Base-by-base conservation (phyloP, 2,797 vertebrate species). In the Spinibarbus caldwelli region DNA sequence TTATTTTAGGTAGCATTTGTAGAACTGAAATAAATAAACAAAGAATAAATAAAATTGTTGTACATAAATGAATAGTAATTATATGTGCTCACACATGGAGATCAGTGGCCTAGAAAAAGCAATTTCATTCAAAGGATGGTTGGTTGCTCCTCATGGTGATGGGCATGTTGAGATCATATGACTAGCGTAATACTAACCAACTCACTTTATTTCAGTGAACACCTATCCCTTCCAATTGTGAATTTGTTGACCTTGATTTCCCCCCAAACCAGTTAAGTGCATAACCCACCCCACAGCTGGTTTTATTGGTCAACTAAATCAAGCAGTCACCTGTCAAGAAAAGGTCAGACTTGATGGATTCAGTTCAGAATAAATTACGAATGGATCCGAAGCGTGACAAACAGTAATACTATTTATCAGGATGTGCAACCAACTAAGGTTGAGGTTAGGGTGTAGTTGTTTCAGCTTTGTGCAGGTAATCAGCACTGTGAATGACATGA, bases 281-380 rank as follows among this genome's bases (percentile, higher is more conserved):
- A 29, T 26, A 45, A 15, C 70, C n/a, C 23, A n/a, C 12, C 14
- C 41, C 3, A 45, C 8, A 17, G 70, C 14, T 8, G 14, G 15
- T 29, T 72, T 72, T 17, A 72, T 72, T 45, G 70, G n/a, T 45
- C 41, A 45, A 26, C n/a, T 72, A 72, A 72, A 72, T 45, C 70
- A 72, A 47, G 41, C n/a, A 45, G 70, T 47, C 41, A 45, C 12
- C n/a, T 47, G 14, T 72, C 41, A 45, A 29, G 70, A 29, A 29
- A 72, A 72, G 70, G 70, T 72, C 70, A 72, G 41, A 72, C 14
- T 45, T 29, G 4, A 72, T 47, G 70, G n/a, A 72, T 72, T 72
- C 41, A 45, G 70, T 72, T 72, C 15, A 45, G 41, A 17, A 72
- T 31, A 29, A 45, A 72, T 47, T 45, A 47, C 8, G 14, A 26